These are phyloP conservation scores for Deilephila elpenor DNA, from an alignment of 2,888 invertebrate species.

Conservation along the genomic window DNA sequence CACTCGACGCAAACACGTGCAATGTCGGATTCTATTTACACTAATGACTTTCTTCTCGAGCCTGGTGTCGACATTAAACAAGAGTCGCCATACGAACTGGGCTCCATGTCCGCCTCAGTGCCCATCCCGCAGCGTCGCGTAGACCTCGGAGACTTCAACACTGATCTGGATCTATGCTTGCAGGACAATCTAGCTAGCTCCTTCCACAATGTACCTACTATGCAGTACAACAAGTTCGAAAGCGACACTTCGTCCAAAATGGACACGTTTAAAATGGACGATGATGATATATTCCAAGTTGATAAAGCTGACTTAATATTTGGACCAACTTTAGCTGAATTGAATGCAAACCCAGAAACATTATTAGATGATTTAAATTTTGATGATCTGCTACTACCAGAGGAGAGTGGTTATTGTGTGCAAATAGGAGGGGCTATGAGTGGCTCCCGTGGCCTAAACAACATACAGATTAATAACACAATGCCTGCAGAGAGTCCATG, in stretches of 20 bases:
- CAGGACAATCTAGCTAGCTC: conserved; percentile 77
- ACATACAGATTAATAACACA: conserved; percentile 56
- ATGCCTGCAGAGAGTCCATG: conserved; percentile 76
- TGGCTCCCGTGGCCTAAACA: conserved; percentile 62
- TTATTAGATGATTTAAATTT: conserved; percentile 93
- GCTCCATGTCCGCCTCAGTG: conserved; percentile 84
- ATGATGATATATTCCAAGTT: conserved; percentile 94
- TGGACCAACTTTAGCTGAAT: conserved; percentile 92
- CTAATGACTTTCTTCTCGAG: conserved; percentile 86
- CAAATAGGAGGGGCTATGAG: conserved; percentile 81
- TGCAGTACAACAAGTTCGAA: conserved; percentile 75
- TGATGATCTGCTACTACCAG: conserved; percentile 91
- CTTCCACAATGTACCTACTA: conserved; percentile 71
- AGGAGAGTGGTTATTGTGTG: conserved; percentile 86
- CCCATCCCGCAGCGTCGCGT: conserved; percentile 86
- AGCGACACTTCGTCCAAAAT: conserved; percentile 75
- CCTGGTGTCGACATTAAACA: conserved; percentile 86
- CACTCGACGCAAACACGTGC: conserved; percentile 81
- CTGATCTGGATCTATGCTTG: conserved; percentile 83
- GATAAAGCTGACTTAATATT: conserved; percentile 94
- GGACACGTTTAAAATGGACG: conserved; percentile 91
- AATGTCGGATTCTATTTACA: conserved; percentile 87
- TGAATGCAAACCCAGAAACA: conserved; percentile 93
- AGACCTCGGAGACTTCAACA: conserved; percentile 79
- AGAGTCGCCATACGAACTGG: conserved; percentile 81